phyloP scores from a whole-genome alignment of 2,888 invertebrate genomes.

The Melanargia galathea region DNA sequence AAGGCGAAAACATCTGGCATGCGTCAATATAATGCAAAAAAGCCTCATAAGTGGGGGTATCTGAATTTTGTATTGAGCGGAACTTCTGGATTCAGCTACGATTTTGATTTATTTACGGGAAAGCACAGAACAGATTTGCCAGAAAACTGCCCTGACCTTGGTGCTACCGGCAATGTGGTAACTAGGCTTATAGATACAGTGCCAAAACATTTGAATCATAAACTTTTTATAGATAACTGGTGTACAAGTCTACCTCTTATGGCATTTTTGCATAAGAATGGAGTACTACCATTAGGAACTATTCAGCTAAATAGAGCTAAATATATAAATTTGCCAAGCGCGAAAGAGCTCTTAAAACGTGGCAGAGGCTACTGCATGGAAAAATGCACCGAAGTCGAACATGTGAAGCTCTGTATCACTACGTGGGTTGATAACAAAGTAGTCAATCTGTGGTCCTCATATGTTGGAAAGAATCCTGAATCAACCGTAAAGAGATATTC shows the following conservation, averaged over 20 bases:
- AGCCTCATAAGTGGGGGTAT: constrained; percentile 42
- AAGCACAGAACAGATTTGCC: constrained; percentile 44
- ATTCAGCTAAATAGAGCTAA: constrained; percentile 33
- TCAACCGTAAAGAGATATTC: background rate
- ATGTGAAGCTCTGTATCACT: constrained; percentile 35
- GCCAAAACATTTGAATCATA: constrained; percentile 46
- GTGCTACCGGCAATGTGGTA: constrained; percentile 1
- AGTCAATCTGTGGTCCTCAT: constrained; percentile 42
- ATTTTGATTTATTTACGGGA: constrained; percentile 54
- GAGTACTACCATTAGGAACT: constrained; percentile 38
- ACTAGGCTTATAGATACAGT: constrained; percentile 41
- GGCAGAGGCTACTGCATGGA: constrained; percentile 21
- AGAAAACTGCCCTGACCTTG: constrained; percentile 4
- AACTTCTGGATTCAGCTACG: constrained; percentile 43
- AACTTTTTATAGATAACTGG: constrained; percentile 52
- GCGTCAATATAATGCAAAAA: constrained; percentile 39
- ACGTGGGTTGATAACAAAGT: constrained; percentile 43
- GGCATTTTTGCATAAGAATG: constrained; percentile 35
- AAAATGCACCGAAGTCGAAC: constrained; percentile 30
- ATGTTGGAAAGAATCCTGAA: constrained; percentile 43
- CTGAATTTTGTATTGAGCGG: constrained; percentile 39
- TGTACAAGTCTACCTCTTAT: constrained; percentile 43
- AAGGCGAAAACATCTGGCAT: no score
- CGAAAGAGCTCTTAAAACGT: constrained; percentile 11
- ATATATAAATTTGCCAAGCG: constrained; percentile 4